Percentiles rank a stretch among this genome's conserved stretches.
phyloP scores from a whole-genome alignment of 2,113 vertebrate genomes.

The Glaucidium brasilianum region DNA sequence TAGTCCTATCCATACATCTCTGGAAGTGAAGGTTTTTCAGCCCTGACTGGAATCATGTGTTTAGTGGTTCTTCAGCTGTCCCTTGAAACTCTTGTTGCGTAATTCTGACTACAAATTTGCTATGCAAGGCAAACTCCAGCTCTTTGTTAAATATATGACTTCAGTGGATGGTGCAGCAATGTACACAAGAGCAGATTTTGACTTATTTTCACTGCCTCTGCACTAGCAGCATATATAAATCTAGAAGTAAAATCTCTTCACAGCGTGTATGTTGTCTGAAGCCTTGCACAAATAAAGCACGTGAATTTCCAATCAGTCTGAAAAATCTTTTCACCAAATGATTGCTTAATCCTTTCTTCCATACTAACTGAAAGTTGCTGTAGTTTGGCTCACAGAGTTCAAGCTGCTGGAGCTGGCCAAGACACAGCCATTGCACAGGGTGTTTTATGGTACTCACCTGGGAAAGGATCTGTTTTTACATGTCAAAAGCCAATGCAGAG shows the following conservation, averaged over 20 bases:
- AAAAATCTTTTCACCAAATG: not conserved
- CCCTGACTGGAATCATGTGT: accelerated
- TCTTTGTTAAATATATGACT: not conserved
- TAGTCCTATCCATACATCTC: not conserved
- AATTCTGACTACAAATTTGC: not conserved
- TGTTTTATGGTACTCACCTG: accelerated
- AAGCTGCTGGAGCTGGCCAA: not conserved
- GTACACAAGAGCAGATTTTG: not conserved
- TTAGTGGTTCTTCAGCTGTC: not conserved
- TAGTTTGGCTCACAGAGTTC: not conserved
- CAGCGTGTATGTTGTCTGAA: not conserved
- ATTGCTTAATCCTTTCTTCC: not conserved
- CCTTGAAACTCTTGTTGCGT: not conserved
- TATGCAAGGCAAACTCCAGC: not conserved
- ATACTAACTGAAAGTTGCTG: accelerated
- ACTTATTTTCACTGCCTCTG: not conserved
- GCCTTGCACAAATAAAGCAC: not conserved
- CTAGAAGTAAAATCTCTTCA: not conserved
- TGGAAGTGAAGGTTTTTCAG: not conserved
- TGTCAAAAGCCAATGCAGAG: accelerated
- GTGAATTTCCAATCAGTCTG: not conserved
- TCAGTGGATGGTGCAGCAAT: not conserved
- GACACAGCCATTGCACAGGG: too few species aligned
- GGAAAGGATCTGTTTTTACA: not conserved
- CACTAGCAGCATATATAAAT: not conserved